A percentile compares a stretch with the other conserved stretches of the same genome.
These are phyloP conservation scores for Pheosia gnoma DNA, from an alignment of 2,888 invertebrate species.

Conservation along the genomic window DNA sequence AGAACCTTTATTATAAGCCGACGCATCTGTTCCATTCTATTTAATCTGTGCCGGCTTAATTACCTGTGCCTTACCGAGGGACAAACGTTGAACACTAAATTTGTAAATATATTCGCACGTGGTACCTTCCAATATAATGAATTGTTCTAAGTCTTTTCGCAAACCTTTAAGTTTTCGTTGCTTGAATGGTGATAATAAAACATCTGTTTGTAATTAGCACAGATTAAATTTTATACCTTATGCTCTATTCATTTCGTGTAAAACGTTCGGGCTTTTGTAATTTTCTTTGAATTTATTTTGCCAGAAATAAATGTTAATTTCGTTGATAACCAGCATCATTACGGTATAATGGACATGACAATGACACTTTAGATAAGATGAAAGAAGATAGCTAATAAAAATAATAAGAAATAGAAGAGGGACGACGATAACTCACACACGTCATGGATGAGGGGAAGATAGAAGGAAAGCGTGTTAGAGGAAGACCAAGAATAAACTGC, in stretches of 20 bases:
- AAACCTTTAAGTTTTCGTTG: not conserved
- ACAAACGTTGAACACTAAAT: not conserved
- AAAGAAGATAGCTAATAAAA: no score
- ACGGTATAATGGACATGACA: no score
- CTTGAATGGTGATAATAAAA: conserved; percentile 6
- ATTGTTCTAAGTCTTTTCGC: not conserved
- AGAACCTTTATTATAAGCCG: not conserved
- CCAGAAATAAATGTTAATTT: no score
- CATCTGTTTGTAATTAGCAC: conserved; percentile 22
- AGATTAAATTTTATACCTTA: not conserved
- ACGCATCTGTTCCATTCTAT: conserved; percentile 1
- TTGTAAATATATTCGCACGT: not conserved
- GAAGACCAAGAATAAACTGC: no score
- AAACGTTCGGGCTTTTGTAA: not conserved
- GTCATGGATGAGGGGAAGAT: no score
- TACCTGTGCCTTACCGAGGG: conserved; percentile 1
- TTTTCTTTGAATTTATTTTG: not conserved
- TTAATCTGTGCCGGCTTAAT: conserved; percentile 2
- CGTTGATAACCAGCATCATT: no score
- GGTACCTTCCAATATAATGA: not conserved
- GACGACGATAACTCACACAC: no score
- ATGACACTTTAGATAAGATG: no score
- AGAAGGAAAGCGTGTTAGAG: no score
- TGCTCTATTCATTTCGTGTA: not conserved
- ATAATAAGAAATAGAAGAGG: no score